phyloP scores from a whole-genome alignment of 1,140 invertebrate genomes.

The Dryas iulia region DNA sequence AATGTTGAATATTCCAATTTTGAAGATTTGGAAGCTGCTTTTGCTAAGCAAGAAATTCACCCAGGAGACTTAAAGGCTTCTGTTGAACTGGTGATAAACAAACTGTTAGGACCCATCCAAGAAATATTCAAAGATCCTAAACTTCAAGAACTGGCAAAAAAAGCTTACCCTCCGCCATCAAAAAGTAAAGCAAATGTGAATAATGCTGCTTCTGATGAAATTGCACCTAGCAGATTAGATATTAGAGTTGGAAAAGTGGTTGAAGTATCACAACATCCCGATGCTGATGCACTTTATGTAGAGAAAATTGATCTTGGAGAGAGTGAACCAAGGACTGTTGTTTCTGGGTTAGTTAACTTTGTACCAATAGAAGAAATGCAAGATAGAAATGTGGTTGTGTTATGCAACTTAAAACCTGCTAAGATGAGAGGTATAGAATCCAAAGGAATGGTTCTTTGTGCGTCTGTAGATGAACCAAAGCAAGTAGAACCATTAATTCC shows the following conservation, averaged over 20 bases:
- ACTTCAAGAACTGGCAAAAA: constrained; percentile 84
- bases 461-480: constrained; percentile 89
- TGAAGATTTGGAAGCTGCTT: constrained; percentile 88
- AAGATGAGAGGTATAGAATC: constrained; percentile 96
- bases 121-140: constrained; percentile 91
- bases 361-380: constrained; percentile 94
- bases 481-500: constrained; percentile 92
- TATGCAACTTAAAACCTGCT: constrained; percentile 96
- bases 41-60: constrained; percentile 91
- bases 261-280: constrained; percentile 94
- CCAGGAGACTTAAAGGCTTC: constrained; percentile 95
- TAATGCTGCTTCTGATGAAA: constrained; percentile 80
- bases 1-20: constrained; percentile 87
- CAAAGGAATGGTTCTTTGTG: constrained; percentile 95
- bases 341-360: constrained; percentile 91
- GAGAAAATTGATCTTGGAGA: constrained; percentile 94
- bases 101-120: constrained; percentile 93
- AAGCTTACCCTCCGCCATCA: constrained; percentile 89
- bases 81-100: constrained; percentile 93
- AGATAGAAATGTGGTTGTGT: constrained; percentile 91
- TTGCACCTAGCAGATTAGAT: constrained; percentile 89
- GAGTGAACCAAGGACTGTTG: constrained; percentile 82
- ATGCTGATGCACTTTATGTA: constrained; percentile 97
- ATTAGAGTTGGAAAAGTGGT: constrained; percentile 96
- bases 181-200: constrained; percentile 57